These are phyloP conservation scores for Serilophus lunatus DNA, from an alignment of 2,113 vertebrate species.

Conservation along the genomic window DNA sequence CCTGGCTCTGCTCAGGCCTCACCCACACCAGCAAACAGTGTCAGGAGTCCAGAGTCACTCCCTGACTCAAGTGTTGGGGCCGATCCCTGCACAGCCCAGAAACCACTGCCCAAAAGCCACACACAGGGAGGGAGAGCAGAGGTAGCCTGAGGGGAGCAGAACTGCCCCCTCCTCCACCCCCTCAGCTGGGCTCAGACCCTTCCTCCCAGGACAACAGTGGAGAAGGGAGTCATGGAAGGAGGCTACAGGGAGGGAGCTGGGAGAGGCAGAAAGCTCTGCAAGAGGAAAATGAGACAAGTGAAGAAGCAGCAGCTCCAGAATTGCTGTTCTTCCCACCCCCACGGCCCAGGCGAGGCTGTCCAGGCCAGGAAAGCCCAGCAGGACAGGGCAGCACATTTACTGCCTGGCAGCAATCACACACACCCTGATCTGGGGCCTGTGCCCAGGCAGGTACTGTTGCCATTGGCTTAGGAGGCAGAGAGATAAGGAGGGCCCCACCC, in stretches of 20 bases:
- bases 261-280: background rate
- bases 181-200: too few species aligned
- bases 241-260: background rate
- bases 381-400: background rate
- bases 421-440: background rate
- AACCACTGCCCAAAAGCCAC: background rate
- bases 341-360: accelerated
- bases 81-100: background rate
- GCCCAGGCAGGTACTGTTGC: background rate
- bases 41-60: accelerated
- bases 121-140: accelerated
- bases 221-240: background rate
- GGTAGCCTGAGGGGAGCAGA: background rate
- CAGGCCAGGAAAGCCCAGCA: background rate
- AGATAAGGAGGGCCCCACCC: background rate
- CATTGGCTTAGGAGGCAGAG: background rate
- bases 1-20: background rate
- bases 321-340: background rate
- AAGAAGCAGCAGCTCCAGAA: background rate
- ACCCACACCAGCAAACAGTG: background rate
- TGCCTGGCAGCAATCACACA: background rate
- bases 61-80: accelerated
- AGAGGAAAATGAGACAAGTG: background rate
- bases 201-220: background rate
- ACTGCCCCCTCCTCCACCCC: background rate